Evolutionary conservation across 1,140 invertebrate species (phyloP), one percentile per base, ranked within the genome.

Genomic region (Drosophila lacteicornis): DNA sequence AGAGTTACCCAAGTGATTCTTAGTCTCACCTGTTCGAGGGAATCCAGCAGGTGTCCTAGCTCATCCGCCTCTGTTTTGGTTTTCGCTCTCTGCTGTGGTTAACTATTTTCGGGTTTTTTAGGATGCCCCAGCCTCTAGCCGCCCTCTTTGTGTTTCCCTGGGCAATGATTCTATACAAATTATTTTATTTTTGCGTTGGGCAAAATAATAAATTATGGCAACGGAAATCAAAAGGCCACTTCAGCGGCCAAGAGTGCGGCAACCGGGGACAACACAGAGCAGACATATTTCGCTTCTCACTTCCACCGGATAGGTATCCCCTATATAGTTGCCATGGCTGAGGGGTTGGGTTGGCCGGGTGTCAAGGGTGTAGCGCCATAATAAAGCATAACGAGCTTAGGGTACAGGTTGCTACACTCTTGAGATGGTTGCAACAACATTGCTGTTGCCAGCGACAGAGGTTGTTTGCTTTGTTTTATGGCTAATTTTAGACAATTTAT

Each of bases 401-500:
- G 25, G 69, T 36, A 42, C 36, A 55, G 71, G 50, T 75, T 75
- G 49, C 57, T 55, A 62, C 49, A 62, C 71, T 49, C 71, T 75
- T 62, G 57, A 75, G 70, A 36, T 62, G 47, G 70, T 45, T 80
- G 69, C 60, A 59, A 30, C 57, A 47, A 40, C 57, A 56, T 19
- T 19, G 19, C 19, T 19, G 19, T 19, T 19, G 19, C 19, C 40
- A 68, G 43, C 43, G 47, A 69, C 19, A 45, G 19, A 43, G 45
- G 49, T 58, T 80, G 79, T 58, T 75, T 69, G 68, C 65, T 69
- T 78, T 84, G 78, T 66, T 90, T 90, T 85, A 88, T 85, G 75
- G 81, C 82, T 85, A 88, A 88, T 88, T 88, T 90, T 88, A 88
- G 85, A 90, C 86, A 88, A 88, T 88, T 88, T 91, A 88, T 88